Evolutionary conservation across 1,140 invertebrate species (phyloP).

Genomic region (Pollicipes pollicipes): DNA sequence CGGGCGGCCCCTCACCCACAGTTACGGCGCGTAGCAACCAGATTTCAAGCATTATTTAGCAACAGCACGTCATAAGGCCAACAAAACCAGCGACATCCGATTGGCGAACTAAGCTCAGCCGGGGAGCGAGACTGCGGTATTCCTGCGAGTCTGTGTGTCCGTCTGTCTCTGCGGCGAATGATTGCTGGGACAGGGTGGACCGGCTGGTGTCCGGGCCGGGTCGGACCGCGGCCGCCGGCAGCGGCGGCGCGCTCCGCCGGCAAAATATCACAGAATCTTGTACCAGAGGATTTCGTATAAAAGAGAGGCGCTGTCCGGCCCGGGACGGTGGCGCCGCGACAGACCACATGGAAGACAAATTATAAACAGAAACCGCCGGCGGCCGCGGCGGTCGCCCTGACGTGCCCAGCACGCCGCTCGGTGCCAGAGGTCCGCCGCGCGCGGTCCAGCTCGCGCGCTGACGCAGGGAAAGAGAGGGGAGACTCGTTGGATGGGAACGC

Average conservation of each 20-base stretch:
- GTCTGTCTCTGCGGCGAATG: neutral
- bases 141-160: neutral
- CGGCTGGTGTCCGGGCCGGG: too few relatives aligned
- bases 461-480: neutral
- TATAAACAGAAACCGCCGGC: neutral
- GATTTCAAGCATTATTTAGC: neutral
- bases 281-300: neutral
- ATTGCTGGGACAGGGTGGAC: too few relatives aligned
- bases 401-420: too few relatives aligned
- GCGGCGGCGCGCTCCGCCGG: neutral
- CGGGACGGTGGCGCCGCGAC: too few relatives aligned
- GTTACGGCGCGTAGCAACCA: neutral
- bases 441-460: too few relatives aligned
- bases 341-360: neutral
- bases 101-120: neutral
- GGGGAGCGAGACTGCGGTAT: neutral
- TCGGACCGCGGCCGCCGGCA: neutral
- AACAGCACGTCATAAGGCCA: neutral
- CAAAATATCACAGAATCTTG: conserved; percentile 3
- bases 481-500: too few relatives aligned
- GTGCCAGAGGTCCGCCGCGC: too few relatives aligned
- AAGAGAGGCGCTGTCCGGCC: neutral
- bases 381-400: too few relatives aligned
- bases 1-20: too few relatives aligned
- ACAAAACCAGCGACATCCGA: neutral